Conservation (phyloP, 30 jellyfish, hydroid and myxozoan genomes). For the Rhopilema esculentum region DNA sequence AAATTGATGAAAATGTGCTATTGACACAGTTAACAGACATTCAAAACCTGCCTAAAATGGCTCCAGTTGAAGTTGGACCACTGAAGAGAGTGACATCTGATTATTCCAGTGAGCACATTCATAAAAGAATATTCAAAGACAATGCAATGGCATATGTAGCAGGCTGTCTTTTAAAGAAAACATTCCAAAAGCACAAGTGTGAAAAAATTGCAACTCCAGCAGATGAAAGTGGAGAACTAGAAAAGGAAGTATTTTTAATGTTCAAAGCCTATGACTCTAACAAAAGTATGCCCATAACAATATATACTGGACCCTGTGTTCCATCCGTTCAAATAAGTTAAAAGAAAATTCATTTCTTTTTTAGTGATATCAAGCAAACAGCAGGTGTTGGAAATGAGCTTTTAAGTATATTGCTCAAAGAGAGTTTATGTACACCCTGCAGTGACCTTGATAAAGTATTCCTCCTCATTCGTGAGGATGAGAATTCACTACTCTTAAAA, state of each 20-base stretch:
- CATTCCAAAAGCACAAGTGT: constrained; percentile 26
- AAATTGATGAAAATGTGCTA: constrained; percentile 11
- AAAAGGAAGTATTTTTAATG: constrained; percentile 6
- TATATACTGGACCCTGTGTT: constrained; percentile 30
- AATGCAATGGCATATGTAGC: constrained; percentile 55
- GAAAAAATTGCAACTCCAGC: background rate
- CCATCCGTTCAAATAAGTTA: constrained; percentile 35
- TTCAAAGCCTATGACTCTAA: constrained; percentile 48
- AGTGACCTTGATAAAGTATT: constrained; percentile 6
- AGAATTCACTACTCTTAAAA: constrained; percentile 14
- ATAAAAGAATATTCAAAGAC: constrained; percentile 27
- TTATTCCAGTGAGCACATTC: constrained; percentile 7
- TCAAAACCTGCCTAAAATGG: background rate
- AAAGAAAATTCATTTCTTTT: constrained; percentile 11
- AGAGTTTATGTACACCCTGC: background rate
- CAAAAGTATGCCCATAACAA: constrained; percentile 12
- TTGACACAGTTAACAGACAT: constrained; percentile 1
- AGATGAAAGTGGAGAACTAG: constrained; percentile 30
- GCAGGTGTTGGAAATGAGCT: constrained; percentile 26
- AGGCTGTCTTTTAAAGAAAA: constrained; percentile 21
- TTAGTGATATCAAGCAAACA: constrained; percentile 24
- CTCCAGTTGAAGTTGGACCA: constrained; percentile 24
- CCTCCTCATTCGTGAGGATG: constrained; percentile 36
- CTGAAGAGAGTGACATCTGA: constrained; percentile 3
- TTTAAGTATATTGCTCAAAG: constrained; percentile 10